phyloP scores from a whole-genome alignment of 2,888 invertebrate genomes.

The Melanchra persicariae region DNA sequence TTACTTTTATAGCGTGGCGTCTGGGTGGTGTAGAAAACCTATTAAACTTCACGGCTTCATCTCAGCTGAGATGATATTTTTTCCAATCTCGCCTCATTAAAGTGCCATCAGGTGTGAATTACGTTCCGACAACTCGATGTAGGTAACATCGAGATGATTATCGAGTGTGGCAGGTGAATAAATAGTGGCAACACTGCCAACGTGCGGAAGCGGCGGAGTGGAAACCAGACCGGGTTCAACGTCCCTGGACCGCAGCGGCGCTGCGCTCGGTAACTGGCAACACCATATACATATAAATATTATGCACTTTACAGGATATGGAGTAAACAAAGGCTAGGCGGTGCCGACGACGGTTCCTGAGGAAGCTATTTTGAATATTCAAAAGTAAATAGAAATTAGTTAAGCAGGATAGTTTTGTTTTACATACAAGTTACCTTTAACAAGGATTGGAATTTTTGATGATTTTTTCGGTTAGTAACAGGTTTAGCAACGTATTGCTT shows the following conservation, averaged over 20 bases:
- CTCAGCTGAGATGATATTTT: slow-evolving; percentile 16
- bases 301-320: slow-evolving; percentile 48
- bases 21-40: slow-evolving; percentile 1
- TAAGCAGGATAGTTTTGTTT: slow-evolving; percentile 15
- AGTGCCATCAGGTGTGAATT: slow-evolving; percentile 49
- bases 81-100: slow-evolving; percentile 9
- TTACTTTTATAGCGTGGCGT: neutral
- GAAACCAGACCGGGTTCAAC: slow-evolving; percentile 80
- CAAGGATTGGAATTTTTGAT: slow-evolving; percentile 4
- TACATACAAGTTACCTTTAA: neutral
- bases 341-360: slow-evolving; percentile 13
- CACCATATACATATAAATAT: slow-evolving; percentile 40
- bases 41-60: slow-evolving; percentile 14
- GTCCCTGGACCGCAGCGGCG: slow-evolving; percentile 69
- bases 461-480: neutral
- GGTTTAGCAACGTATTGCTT: neutral
- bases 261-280: slow-evolving; percentile 40
- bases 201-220: slow-evolving; percentile 76
- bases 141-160: slow-evolving; percentile 48
- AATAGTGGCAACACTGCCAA: slow-evolving; percentile 47
- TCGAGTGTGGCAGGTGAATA: slow-evolving; percentile 62
- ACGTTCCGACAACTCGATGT: slow-evolving; percentile 12
- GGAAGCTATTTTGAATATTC: slow-evolving; percentile 44
- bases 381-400: slow-evolving; percentile 28
- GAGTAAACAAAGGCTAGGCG: slow-evolving; percentile 47